A percentile compares a stretch with the other conserved stretches of the same genome.
Conservation (phyloP, 2,113 vertebrate genomes). For the Peucedramus taeniatus region DNA sequence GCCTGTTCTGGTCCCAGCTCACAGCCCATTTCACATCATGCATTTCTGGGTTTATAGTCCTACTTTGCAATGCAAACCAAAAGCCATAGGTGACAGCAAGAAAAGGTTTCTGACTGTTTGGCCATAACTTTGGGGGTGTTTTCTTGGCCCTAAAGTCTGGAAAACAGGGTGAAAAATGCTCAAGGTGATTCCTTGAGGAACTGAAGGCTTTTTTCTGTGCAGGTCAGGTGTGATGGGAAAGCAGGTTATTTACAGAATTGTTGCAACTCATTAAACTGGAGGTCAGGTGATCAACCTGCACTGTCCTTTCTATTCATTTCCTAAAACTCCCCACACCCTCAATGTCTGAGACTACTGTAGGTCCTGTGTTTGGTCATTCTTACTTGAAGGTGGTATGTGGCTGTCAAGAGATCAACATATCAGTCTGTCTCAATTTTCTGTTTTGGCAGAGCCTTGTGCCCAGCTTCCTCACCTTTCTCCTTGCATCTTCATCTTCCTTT, state of each 20-base stretch:
- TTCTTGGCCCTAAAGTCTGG: neutral
- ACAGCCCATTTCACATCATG: rapidly evolving
- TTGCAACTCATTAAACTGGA: neutral
- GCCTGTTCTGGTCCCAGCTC: neutral
- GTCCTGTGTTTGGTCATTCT: neutral
- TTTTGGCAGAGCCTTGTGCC: neutral
- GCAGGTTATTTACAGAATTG: neutral
- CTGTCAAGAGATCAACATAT: neutral
- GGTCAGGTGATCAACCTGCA: neutral
- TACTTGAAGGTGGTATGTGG: neutral
- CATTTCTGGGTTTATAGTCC: neutral
- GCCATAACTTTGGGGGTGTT: neutral
- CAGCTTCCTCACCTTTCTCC: neutral
- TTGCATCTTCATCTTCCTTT: neutral
- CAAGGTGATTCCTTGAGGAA: neutral
- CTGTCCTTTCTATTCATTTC: neutral
- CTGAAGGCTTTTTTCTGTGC: neutral
- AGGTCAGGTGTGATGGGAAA: neutral
- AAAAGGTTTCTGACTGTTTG: neutral
- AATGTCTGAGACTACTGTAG: neutral
- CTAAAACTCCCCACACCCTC: neutral
- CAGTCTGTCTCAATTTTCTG: neutral
- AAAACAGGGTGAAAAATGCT: neutral
- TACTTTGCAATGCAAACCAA: neutral
- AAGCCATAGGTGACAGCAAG: neutral